These are phyloP conservation scores for Otus scops DNA, from an alignment of 2,797 vertebrate species.

Conservation along the genomic window DNA sequence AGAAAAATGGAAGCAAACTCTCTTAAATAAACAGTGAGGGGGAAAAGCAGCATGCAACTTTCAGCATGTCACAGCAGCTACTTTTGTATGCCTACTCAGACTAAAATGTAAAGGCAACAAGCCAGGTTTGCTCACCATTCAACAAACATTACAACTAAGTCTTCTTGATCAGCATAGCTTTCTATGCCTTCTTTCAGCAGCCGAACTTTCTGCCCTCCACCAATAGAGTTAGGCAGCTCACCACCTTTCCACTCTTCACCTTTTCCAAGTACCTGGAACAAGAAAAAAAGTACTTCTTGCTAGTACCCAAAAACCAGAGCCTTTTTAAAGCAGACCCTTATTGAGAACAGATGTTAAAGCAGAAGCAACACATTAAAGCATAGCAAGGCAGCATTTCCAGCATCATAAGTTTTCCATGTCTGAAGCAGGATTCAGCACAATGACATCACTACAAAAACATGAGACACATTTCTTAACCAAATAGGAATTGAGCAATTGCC, in stretches of 20 bases:
- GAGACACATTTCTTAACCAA: constrained; percentile 39
- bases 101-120: background rate
- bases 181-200: constrained; percentile 89
- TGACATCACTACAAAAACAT: constrained; percentile 54
- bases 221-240: constrained; percentile 85
- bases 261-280: constrained; percentile 88
- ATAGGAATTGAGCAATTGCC: background rate
- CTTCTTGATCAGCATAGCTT: constrained; percentile 80
- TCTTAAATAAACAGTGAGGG: background rate
- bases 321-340: constrained; percentile 1
- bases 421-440: constrained; percentile 34
- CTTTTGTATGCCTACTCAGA: background rate
- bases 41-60: background rate
- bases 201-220: constrained; percentile 95
- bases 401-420: constrained; percentile 29
- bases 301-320: background rate
- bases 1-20: background rate
- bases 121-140: constrained; percentile 84
- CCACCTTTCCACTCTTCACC: constrained; percentile 93
- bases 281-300: background rate
- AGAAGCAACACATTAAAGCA: constrained; percentile 20
- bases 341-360: constrained; percentile 49
- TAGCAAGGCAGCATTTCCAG: constrained; percentile 37
- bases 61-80: background rate
- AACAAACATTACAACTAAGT: constrained; percentile 88